These are phyloP conservation scores for Platalea minor DNA, from an alignment of 2,797 vertebrate genomes.

Conservation along the genomic window DNA sequence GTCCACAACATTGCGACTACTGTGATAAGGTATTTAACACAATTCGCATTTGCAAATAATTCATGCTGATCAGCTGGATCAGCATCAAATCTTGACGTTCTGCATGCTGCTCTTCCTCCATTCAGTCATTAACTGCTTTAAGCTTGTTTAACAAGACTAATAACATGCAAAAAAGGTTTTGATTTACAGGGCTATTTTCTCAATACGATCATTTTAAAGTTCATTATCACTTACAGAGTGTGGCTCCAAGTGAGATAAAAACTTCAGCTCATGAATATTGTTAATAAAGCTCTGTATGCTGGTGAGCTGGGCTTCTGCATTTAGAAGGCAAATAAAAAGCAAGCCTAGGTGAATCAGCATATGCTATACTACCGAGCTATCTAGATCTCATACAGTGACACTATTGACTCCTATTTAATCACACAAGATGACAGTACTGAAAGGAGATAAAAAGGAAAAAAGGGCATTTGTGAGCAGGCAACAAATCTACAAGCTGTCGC, in stretches of 20 bases:
- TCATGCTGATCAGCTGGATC: not conserved
- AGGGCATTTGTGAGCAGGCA: not conserved
- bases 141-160: not conserved
- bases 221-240: conserved; percentile 33
- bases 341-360: not conserved
- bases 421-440: not conserved
- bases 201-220: not conserved
- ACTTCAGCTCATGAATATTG: conserved; percentile 8
- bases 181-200: not conserved
- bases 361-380: not conserved
- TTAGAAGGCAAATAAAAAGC: not conserved
- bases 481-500: not conserved
- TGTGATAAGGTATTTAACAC: not conserved
- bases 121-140: not conserved
- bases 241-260: conserved; percentile 1
- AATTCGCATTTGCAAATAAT: conserved; percentile 28
- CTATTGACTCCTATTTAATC: conserved; percentile 8
- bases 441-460: not conserved
- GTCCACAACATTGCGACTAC: not conserved
- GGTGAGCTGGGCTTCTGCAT: not conserved
- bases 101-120: not conserved
- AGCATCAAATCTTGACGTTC: not conserved
- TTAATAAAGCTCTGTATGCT: conserved; percentile 22
- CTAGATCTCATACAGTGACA: not conserved
- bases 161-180: not conserved